Evolutionary conservation across 1,140 invertebrate genomes (phyloP), one percentile per base, ranked within the genome.

Genomic region (Pseudomyrmex dendroicus): DNA sequence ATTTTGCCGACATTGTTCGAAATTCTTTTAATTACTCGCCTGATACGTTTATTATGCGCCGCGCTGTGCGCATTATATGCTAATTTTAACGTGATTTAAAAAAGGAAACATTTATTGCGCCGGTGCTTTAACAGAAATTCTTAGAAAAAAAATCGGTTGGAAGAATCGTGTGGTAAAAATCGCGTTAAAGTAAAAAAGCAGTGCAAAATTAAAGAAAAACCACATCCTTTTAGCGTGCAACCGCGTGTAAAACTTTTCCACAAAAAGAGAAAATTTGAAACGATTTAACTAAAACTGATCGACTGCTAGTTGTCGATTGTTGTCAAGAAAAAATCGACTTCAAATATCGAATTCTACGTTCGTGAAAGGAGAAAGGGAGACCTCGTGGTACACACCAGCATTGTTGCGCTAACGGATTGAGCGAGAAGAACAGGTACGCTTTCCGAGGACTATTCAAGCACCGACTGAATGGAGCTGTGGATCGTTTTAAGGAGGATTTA

Each of bases 401-500:
- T 77, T 67, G 17, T 80, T 17, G 20, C 56, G n/a, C n/a, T 46
- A 70, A 59, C 76, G 76, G 80, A 73, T 80, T 87, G 59, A 63
- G 66, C 68, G 48, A 54, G 84, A 20, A 54, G 46, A 52, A 54
- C 56, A 61, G 35, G 73, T 77, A 63, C 13, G 68, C 20, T 73
- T n/a, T 35, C 59, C 68, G 72, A 84, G 74, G 57, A 76, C 57
- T 63, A 84, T 67, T 80, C 82, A 61, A 57, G 61, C 68, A 63
- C 10, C 20, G 10, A 2, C 20, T 83, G 68, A 84, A 86, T 82
- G 61, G 86, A 17, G n/a, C 12, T 61, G 17, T 70, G 90, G 90
- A 91, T 91, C 92, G 86, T 85, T 91, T 92, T 91, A 90, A 90
- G 87, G 66, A 89, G 85, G 83, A 85, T 85, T 89, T 91, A 91